Base-by-base conservation (phyloP, 2,797 vertebrate genomes). In the Hephaestus fuliginosus region DNA sequence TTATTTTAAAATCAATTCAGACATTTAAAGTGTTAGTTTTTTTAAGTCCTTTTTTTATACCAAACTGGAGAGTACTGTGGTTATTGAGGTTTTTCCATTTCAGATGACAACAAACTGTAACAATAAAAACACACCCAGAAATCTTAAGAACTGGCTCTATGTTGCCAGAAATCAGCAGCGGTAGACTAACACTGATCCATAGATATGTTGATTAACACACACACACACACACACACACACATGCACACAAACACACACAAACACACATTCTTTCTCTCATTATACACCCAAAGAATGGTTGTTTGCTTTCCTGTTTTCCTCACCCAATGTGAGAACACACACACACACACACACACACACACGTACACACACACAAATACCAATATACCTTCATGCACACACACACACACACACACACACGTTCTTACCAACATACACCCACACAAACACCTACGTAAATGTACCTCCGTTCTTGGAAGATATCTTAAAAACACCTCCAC, bases 231-330 rank as follows among this genome's bases (percentile, higher is more conserved):
- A 61, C 20, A 46, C 14, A 66, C 57, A 57, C 76, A 53, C 11
- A 41, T 12, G 56, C 20, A 46, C 14, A 57, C 57, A 57, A 74
- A 53, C 58, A 60, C 41, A 70, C 10, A 76, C 55, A 60, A 8
- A 41, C 15, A 61, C 20, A 46, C 14, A 66, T 36, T 69, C 41
- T 55, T 67, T 61, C 55, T 64, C 52, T 74, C 55, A n/a, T 53
- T 5, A 46, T 67, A 48, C 82, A 78, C 77, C 70, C 53, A 39
- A 46, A 76, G 81, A 84, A 87, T 63, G 46, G 75, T 58, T 84
- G 86, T 82, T 89, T 89, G 65, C 78, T 80, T 95, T 94, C 94
- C 94, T 95, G 93, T 95, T 95, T 93, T 91, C 73, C 60, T 78
- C 80, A 88, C 58, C 61, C 66, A 75, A 67, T 25, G 70, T 77